Evolutionary conservation across 1,140 invertebrate genomes (phyloP).

Genomic region (Anadara kagoshimensis): DNA sequence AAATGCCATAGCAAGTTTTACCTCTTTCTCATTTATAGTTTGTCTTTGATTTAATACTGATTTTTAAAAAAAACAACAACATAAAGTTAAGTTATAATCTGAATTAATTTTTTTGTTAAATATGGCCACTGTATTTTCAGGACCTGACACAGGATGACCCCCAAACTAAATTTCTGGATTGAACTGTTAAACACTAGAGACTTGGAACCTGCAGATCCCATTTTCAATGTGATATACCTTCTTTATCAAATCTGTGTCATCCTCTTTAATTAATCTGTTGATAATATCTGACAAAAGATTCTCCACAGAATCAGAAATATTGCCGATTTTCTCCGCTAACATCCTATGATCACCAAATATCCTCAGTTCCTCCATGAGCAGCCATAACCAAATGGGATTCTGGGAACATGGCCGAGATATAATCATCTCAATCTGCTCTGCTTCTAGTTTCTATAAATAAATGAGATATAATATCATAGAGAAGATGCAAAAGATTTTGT

Average conservation of each 20-base stretch:
- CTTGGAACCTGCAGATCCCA: too few species aligned
- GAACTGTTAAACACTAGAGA: too few species aligned
- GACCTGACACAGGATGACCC: not conserved
- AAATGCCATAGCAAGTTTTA: not conserved
- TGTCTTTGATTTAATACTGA: not conserved
- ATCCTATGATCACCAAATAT: constrained; percentile 70
- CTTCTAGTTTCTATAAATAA: constrained; percentile 61
- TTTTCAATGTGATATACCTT: constrained; percentile 65
- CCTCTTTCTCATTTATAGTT: not conserved
- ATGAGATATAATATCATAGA: too few species aligned
- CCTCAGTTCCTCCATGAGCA: constrained; percentile 69
- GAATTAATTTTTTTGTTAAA: too few species aligned
- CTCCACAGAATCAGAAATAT: constrained; percentile 56
- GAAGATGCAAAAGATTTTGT: too few species aligned
- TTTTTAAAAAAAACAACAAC: not conserved
- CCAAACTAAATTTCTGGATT: too few species aligned
- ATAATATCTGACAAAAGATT: constrained; percentile 61
- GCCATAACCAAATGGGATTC: constrained; percentile 68
- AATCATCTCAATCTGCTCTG: constrained; percentile 58
- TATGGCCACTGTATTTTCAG: not conserved
- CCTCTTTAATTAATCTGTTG: constrained; percentile 60
- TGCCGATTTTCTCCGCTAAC: constrained; percentile 59
- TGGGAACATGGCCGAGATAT: constrained; percentile 52
- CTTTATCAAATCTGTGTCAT: constrained; percentile 60
- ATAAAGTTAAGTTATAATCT: not conserved